Evolutionary conservation across 1,140 invertebrate genomes (phyloP).

Genomic region (Eueides isabella): DNA sequence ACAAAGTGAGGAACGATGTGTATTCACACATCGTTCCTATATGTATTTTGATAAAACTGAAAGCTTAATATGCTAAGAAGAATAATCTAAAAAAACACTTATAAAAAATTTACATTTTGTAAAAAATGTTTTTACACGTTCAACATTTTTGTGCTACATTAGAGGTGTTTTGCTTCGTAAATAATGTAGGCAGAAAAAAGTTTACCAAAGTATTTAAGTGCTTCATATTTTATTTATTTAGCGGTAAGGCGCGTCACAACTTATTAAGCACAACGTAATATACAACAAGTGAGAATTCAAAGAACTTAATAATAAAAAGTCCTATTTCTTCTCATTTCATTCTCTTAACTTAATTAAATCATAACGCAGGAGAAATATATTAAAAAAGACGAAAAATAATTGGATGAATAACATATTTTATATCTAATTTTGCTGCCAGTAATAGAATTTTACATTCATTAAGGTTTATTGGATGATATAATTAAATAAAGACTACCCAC

Average conservation of each 20-base stretch:
- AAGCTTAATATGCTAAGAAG: too few species aligned
- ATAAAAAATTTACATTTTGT: background rate
- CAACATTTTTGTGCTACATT: background rate
- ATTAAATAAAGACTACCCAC: background rate
- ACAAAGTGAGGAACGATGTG: too few species aligned
- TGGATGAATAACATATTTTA: background rate
- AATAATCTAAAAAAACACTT: background rate
- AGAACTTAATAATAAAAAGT: background rate
- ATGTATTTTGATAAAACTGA: too few species aligned
- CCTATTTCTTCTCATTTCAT: background rate
- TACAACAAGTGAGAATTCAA: background rate
- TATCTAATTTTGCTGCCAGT: background rate
- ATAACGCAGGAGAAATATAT: background rate
- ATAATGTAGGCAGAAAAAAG: background rate
- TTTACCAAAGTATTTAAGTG: background rate
- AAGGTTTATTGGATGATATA: background rate
- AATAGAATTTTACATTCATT: background rate
- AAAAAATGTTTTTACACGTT: background rate
- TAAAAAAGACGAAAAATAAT: background rate
- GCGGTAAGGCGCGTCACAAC: background rate
- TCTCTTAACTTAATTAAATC: background rate
- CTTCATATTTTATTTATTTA: constrained; percentile 12
- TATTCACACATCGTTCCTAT: too few species aligned
- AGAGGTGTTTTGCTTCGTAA: background rate
- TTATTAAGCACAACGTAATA: background rate